These are phyloP conservation scores for Sparidentex hasta DNA, from an alignment of 2,797 vertebrate genomes.

Conservation along the genomic window DNA sequence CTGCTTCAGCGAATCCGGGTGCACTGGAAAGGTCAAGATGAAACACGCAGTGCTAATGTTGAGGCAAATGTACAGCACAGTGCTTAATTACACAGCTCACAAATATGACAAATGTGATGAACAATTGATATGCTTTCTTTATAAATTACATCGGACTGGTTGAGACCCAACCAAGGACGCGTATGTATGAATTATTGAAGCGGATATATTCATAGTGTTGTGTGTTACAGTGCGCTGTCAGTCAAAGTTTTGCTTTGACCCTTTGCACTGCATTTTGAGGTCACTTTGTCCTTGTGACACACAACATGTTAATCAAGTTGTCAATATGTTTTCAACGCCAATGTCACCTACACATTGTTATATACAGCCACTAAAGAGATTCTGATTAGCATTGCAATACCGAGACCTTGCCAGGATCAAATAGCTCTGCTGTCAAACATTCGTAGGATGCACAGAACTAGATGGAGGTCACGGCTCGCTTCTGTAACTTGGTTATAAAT, in stretches of 20 bases:
- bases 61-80: slow-evolving; percentile 2
- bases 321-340: slow-evolving; percentile 40
- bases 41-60: slow-evolving; percentile 14
- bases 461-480: slow-evolving; percentile 30
- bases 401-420: slow-evolving; percentile 44
- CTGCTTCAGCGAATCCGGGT: slow-evolving; percentile 24
- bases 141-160: not conserved
- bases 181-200: not conserved
- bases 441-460: not conserved
- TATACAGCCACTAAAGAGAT: slow-evolving; percentile 23
- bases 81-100: not conserved
- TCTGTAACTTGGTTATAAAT: slow-evolving; percentile 3
- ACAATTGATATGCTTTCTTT: not conserved
- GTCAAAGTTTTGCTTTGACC: slow-evolving; percentile 1
- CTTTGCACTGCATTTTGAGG: slow-evolving; percentile 3
- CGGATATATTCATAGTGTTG: not conserved
- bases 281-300: slow-evolving; percentile 25
- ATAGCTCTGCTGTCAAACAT: slow-evolving; percentile 33
- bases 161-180: slow-evolving; percentile 7
- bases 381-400: slow-evolving; percentile 46
- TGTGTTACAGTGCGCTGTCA: not conserved
- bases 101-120: not conserved
- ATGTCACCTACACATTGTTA: slow-evolving; percentile 34
- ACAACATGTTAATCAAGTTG: slow-evolving; percentile 36
- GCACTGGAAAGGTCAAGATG: slow-evolving; percentile 18